Conservation (phyloP, 2,113 vertebrate species). For the Elephantulus edwardii region DNA sequence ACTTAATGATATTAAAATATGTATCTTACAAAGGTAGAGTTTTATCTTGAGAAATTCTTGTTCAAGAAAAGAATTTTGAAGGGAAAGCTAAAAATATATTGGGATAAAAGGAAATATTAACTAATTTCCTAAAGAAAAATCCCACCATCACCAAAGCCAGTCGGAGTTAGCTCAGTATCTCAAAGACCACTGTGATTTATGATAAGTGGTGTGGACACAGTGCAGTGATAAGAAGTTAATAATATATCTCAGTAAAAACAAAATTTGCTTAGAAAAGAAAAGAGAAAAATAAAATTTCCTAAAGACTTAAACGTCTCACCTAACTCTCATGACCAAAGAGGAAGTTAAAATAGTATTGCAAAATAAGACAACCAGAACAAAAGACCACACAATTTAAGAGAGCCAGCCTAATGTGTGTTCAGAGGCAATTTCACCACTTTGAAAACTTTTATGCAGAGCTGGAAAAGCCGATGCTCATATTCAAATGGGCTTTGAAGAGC, state of each 20-base stretch:
- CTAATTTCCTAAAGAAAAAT: background rate
- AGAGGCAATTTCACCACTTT: constrained; percentile 10
- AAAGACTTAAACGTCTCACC: background rate
- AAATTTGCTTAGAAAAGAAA: no score
- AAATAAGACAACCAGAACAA: background rate
- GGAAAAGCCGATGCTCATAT: background rate
- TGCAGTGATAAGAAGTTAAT: background rate
- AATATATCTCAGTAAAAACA: background rate
- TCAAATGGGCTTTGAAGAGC: background rate
- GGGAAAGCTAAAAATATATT: background rate
- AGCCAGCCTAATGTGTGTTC: background rate
- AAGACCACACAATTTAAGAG: background rate
- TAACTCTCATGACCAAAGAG: constrained; percentile 7
- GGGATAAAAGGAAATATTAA: constrained; percentile 3
- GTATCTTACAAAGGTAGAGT: background rate
- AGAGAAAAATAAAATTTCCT: background rate
- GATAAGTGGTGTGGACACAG: background rate
- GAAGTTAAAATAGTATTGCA: constrained; percentile 14
- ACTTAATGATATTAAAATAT: constrained; percentile 21
- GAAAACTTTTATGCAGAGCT: background rate
- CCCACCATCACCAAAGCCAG: no score
- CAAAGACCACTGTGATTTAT: background rate
- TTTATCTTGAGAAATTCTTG: background rate
- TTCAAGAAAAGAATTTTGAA: background rate
- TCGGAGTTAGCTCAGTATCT: no score